Base-by-base conservation (phyloP, 2,797 vertebrate species). In the Sciurus carolinensis region DNA sequence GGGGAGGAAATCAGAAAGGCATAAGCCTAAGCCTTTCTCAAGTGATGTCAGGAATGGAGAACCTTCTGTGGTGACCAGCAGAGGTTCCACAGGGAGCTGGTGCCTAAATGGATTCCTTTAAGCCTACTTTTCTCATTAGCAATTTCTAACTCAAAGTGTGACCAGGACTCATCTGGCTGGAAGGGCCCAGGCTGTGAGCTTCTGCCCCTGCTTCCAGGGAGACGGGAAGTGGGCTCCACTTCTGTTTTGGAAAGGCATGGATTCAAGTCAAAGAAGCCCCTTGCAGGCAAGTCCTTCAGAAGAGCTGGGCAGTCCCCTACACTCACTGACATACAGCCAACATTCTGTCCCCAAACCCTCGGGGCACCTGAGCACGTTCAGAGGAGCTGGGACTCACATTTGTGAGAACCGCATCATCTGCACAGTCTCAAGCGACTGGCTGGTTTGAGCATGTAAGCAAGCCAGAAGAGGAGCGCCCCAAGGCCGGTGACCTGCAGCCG, bases 111-210 rank as follows among this genome's bases (percentile, higher is more conserved):
- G 17, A 39, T 44, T 13, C 69, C 87, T 73, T 47, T n/a, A 91
- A 36, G 47, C 14, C n/a, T 44, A 54, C 67, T 72, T n/a, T 79
- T 67, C 52, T 52, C 33, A 24, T 73, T 7, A 22, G 39, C 36
- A 30, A 54, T 14, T 39, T 64, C 42, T 66, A 42, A 77, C 36
- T 33, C 87, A 24, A 42, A 24, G 26, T 69, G 64, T 30, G 24
- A 39, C 0, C 1, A 44, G 52, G 39, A 2, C 0, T 3, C 28
- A 36, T 24, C 20, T 5, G 42, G 5, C 7, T 15, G 33, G 17
- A 13, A 4, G n/a, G 22, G 2, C 33, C 52, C 22, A 17, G 28
- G 3, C 62, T 54, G 13, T 18, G 1, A 0, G 9, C 26, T 42
- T 42, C 52, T 17, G 52, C 7, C 11, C 22, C 12, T 10, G 26